Percentiles rank a stretch among this genome's conserved stretches.
phyloP scores from a whole-genome alignment of 2,888 invertebrate genomes.

The Flabesymbios commensalis region DNA sequence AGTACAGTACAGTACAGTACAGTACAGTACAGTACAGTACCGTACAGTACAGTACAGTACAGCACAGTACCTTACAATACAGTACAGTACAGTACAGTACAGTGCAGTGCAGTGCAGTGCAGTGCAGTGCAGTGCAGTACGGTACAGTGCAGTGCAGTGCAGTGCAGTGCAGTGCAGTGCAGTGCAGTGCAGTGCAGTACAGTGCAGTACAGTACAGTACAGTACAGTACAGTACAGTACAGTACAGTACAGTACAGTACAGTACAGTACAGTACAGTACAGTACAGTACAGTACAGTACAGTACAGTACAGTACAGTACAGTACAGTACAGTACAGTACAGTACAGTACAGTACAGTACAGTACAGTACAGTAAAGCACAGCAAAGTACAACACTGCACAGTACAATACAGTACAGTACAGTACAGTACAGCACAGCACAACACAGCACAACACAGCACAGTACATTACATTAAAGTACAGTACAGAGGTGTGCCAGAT shows the following conservation, averaged over 20 bases:
- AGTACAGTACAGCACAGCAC: conserved; percentile 10
- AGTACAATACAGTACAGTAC: conserved; percentile 10
- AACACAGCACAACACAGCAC: conserved; percentile 1
- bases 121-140: conserved; percentile 6
- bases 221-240: conserved; percentile 1
- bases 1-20: conserved; percentile 1
- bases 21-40: not conserved
- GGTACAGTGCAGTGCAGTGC: conserved; percentile 6
- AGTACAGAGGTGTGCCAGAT: too few species aligned
- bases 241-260: not conserved
- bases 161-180: not conserved
- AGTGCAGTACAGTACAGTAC: not conserved
- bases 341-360: conserved; percentile 9
- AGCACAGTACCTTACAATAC: conserved; percentile 1
- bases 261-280: not conserved
- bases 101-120: not conserved
- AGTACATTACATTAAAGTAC: not conserved
- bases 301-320: not conserved
- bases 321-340: conserved; percentile 4
- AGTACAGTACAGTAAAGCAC: conserved; percentile 8
- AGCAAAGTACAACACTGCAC: not conserved
- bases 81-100: not conserved
- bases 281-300: not conserved
- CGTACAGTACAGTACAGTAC: not conserved
- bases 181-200: not conserved